Evolutionary conservation across 2,797 vertebrate species (phyloP).

Genomic region (Hippopotamyrus pictus): DNA sequence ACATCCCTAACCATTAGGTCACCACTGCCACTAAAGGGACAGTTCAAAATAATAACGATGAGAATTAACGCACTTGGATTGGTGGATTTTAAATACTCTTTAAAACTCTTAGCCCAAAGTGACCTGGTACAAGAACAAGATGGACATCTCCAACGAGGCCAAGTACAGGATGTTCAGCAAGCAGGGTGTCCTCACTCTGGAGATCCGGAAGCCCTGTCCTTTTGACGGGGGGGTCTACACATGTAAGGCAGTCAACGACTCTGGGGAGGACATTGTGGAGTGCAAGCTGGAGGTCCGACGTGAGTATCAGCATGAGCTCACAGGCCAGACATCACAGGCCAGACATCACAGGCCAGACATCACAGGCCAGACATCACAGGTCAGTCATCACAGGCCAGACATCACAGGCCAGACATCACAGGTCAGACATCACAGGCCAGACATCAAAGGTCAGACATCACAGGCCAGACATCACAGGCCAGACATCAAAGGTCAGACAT

Average conservation of each 20-base stretch:
- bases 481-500: neutral
- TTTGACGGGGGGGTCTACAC: slow-evolving; percentile 85
- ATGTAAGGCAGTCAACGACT: slow-evolving; percentile 81
- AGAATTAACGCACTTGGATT: neutral
- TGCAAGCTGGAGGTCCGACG: slow-evolving; percentile 92
- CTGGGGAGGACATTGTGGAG: slow-evolving; percentile 82
- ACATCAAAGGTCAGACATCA: neutral
- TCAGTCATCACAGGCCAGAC: neutral
- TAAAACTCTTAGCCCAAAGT: slow-evolving; percentile 76
- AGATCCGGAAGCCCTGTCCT: slow-evolving; percentile 86
- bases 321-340: neutral
- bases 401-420: neutral
- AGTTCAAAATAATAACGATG: neutral
- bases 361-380: neutral
- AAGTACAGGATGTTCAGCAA: slow-evolving; percentile 94
- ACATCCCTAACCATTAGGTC: neutral
- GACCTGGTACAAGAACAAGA: slow-evolving; percentile 94
- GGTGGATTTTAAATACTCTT: neutral
- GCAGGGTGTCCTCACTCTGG: slow-evolving; percentile 88
- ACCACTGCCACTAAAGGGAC: neutral
- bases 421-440: neutral
- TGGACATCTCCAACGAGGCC: slow-evolving; percentile 83
- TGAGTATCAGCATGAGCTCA: slow-evolving; percentile 52
- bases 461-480: neutral
- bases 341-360: neutral